phyloP scores from a whole-genome alignment of 2,888 invertebrate genomes.

The Chrysolina americana region DNA sequence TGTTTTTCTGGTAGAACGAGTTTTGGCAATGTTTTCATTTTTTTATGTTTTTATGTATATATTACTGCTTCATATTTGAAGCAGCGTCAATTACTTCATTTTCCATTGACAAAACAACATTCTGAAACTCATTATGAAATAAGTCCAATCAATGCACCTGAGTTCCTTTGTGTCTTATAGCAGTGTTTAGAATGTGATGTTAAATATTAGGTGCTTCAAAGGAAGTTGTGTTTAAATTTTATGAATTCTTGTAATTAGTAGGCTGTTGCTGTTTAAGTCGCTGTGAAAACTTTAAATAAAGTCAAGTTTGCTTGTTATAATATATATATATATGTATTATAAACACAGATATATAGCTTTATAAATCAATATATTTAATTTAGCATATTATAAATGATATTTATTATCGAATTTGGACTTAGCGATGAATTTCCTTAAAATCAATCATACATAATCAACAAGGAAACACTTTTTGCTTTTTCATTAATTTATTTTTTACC shows the following conservation, averaged over 20 bases:
- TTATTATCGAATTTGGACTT: conserved; percentile 37
- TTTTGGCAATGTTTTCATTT: too few species aligned
- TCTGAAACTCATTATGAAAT: conserved; percentile 41
- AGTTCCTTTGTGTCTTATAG: conserved; percentile 49
- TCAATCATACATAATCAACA: neutral
- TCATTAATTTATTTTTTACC: neutral
- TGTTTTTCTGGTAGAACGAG: too few species aligned
- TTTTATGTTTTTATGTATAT: neutral
- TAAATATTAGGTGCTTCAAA: conserved; percentile 32
- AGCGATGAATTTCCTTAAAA: neutral
- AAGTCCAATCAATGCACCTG: conserved; percentile 22
- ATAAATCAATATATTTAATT: conserved; percentile 33
- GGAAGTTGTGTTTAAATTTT: conserved; percentile 1
- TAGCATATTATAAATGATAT: conserved; percentile 49
- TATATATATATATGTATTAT: conserved; percentile 48
- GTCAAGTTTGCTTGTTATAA: conserved; percentile 46
- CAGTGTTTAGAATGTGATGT: conserved; percentile 54
- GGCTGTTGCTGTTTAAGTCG: conserved; percentile 18
- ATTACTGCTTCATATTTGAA: neutral
- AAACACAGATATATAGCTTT: conserved; percentile 36
- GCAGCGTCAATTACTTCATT: conserved; percentile 32
- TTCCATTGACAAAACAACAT: conserved; percentile 26
- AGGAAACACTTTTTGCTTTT: neutral
- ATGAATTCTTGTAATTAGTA: conserved; percentile 9
- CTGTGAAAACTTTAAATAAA: neutral